phyloP scores from a whole-genome alignment of 2,888 invertebrate genomes.

The Trissonchulus sp. region DNA sequence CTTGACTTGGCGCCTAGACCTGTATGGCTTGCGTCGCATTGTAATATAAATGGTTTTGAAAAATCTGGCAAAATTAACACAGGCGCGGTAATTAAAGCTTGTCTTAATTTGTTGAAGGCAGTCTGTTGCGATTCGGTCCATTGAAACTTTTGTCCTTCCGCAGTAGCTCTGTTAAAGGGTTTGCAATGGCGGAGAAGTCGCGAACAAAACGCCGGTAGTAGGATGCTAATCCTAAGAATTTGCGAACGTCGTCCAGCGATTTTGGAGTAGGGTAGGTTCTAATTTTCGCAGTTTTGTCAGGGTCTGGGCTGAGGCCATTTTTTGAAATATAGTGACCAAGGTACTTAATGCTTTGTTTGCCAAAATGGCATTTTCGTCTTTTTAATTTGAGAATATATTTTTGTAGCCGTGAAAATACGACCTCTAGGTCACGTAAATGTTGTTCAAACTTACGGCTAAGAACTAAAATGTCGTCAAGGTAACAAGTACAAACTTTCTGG shows the following conservation, averaged over 20 bases:
- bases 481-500: neutral
- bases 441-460: neutral
- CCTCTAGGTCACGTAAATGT: neutral
- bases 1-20: slow-evolving; percentile 42
- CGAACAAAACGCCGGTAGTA: slow-evolving; percentile 1
- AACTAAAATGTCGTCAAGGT: slow-evolving; percentile 2
- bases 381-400: neutral
- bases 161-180: neutral
- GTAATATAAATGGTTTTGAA: slow-evolving; percentile 34
- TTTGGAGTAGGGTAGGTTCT: neutral
- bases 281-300: neutral
- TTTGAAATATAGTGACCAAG: neutral
- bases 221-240: neutral
- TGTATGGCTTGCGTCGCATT: slow-evolving; percentile 39
- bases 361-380: slow-evolving; percentile 5
- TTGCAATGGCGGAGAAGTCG: neutral
- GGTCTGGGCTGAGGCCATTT: neutral
- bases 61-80: slow-evolving; percentile 37
- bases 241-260: neutral
- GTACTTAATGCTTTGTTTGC: neutral
- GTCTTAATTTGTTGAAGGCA: slow-evolving; percentile 33
- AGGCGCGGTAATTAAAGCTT: slow-evolving; percentile 30
- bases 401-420: neutral
- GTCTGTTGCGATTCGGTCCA: slow-evolving; percentile 17
- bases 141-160: neutral